Conservation (phyloP, 2,797 vertebrate species). For the Molossus alvarezi region DNA sequence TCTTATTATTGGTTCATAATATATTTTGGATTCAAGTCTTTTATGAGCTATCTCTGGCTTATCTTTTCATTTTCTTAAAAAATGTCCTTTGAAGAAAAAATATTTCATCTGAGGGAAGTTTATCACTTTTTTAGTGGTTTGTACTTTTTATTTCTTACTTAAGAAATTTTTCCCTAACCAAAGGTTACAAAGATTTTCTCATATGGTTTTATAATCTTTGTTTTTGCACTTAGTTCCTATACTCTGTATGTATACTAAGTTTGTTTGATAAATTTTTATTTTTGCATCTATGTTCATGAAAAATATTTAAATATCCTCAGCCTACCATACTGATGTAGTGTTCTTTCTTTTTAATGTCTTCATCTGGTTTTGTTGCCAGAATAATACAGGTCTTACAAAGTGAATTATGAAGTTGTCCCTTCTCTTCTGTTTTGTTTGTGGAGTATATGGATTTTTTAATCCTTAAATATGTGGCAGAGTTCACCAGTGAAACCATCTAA, state of each 20-base stretch:
- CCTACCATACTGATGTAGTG: background rate
- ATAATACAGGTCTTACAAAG: background rate
- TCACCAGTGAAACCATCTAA: background rate
- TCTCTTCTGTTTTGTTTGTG: background rate
- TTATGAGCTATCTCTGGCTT: background rate
- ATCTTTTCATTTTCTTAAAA: constrained; percentile 37
- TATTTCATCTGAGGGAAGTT: constrained; percentile 14
- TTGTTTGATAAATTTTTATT: background rate
- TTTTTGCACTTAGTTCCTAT: background rate
- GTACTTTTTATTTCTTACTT: background rate
- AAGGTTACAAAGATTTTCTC: background rate
- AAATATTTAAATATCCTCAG: background rate
- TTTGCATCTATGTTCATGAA: background rate
- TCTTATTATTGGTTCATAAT: background rate
- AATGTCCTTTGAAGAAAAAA: constrained; percentile 36
- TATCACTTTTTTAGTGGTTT: background rate
- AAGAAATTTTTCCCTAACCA: background rate
- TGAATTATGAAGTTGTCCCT: background rate
- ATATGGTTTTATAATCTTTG: background rate
- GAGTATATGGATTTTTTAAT: background rate
- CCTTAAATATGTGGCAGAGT: background rate
- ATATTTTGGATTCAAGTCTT: constrained; percentile 16
- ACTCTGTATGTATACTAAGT: background rate
- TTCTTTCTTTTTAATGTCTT: constrained; percentile 40
- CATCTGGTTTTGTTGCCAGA: background rate